Conservation (phyloP, 2,888 invertebrate genomes). For the Acrobasis repandana region DNA sequence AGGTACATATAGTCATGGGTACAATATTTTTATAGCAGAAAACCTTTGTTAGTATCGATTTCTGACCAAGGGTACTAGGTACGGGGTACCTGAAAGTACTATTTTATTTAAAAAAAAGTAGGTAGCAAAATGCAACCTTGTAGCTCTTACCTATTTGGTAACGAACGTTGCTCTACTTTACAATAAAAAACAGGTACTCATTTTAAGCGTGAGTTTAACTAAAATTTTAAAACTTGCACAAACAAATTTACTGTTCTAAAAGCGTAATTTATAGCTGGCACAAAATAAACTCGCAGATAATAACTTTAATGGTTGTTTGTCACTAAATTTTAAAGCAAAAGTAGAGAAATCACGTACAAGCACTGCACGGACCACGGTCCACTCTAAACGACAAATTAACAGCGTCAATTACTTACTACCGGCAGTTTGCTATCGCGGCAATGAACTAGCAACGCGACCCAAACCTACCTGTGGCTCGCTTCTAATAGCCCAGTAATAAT, state of each 20-base stretch:
- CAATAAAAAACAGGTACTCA: no score
- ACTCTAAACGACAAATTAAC: slow-evolving; percentile 64
- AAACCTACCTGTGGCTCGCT: slow-evolving; percentile 74
- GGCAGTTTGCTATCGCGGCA: slow-evolving; percentile 56
- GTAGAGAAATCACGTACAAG: slow-evolving; percentile 42
- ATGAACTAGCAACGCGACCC: slow-evolving; percentile 64
- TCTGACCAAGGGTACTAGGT: no score
- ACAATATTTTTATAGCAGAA: no score
- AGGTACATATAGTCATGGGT: no score
- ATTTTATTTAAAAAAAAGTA: no score
- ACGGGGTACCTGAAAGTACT: no score
- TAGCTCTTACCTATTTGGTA: neutral
- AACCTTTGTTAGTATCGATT: no score
- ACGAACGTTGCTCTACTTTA: neutral
- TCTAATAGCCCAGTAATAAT: slow-evolving; percentile 75
- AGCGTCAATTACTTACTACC: slow-evolving; percentile 67
- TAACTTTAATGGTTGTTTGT: slow-evolving; percentile 10
- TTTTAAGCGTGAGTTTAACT: no score
- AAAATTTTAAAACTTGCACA: neutral
- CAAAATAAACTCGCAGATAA: slow-evolving; percentile 13
- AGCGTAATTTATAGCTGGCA: neutral
- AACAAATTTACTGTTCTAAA: neutral
- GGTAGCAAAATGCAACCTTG: no score
- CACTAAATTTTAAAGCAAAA: slow-evolving; percentile 24
- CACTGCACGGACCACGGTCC: slow-evolving; percentile 47